phyloP scores from a whole-genome alignment of 2,888 invertebrate genomes.

The Aquatica leii region DNA sequence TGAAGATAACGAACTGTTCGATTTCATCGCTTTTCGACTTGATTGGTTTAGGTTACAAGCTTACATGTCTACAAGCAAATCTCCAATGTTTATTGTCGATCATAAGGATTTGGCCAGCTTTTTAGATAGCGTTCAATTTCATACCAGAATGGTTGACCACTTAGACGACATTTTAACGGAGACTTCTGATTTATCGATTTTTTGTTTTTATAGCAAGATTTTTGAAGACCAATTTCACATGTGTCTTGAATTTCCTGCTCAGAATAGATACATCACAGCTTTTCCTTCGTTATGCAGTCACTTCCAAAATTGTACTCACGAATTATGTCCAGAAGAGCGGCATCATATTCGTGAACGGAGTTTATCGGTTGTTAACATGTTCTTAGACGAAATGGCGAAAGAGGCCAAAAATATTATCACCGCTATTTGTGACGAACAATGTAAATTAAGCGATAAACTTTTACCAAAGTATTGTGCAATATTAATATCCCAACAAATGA shows the following conservation, averaged over 20 bases:
- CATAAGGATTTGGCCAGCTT: slow-evolving; percentile 88
- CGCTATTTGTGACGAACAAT: slow-evolving; percentile 98
- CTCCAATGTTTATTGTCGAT: slow-evolving; percentile 79
- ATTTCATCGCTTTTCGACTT: slow-evolving; percentile 92
- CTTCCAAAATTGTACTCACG: slow-evolving; percentile 97
- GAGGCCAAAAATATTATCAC: slow-evolving; percentile 99
- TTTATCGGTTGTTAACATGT: slow-evolving; percentile 95
- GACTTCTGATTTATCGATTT: slow-evolving; percentile 96
- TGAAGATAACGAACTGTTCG: slow-evolving; percentile 94
- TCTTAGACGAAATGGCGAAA: slow-evolving; percentile 98
- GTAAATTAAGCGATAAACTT: slow-evolving; percentile 93
- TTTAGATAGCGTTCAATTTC: slow-evolving; percentile 95
- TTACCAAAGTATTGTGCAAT: slow-evolving; percentile 95
- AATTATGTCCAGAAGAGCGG: slow-evolving; percentile 97
- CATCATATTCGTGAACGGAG: slow-evolving; percentile 96
- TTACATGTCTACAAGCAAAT: slow-evolving; percentile 86
- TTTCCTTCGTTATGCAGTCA: slow-evolving; percentile 98
- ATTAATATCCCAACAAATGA: slow-evolving; percentile 85
- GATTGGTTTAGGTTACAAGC: slow-evolving; percentile 99
- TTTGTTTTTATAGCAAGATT: slow-evolving; percentile 96
- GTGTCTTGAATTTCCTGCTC: slow-evolving; percentile 98
- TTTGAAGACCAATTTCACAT: slow-evolving; percentile 98
- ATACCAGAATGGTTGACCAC: slow-evolving; percentile 97
- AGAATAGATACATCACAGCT: slow-evolving; percentile 96
- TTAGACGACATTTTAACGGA: slow-evolving; percentile 96